These are phyloP conservation scores for Cyprinella venusta DNA, from an alignment of 2,797 vertebrate genomes.

Conservation along the genomic window DNA sequence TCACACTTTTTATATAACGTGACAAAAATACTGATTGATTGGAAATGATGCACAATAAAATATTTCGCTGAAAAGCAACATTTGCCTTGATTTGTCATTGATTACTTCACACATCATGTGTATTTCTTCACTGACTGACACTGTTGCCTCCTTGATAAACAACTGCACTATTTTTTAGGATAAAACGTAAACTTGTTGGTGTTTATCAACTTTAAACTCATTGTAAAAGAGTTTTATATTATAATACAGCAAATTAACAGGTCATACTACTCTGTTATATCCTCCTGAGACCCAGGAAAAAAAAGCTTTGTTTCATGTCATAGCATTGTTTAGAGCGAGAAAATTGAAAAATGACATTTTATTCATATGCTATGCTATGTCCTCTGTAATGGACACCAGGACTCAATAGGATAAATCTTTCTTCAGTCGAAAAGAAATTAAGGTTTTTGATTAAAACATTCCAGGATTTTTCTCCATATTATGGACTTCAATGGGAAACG, in stretches of 20 bases:
- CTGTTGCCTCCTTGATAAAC: neutral
- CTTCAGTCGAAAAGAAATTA: no score
- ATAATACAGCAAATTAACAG: neutral
- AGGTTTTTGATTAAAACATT: no score
- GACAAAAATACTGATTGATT: neutral
- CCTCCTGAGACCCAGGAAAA: no score
- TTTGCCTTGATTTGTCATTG: neutral
- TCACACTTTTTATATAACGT: neutral
- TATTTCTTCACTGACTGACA: neutral
- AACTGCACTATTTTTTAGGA: neutral
- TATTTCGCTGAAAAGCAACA: neutral
- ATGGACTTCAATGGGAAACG: no score
- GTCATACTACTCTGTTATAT: no score
- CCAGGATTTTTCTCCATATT: no score
- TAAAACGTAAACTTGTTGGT: neutral
- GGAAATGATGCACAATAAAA: slow-evolving; percentile 24
- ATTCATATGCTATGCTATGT: no score
- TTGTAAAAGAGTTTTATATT: neutral
- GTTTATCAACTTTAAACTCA: neutral
- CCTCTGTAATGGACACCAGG: no score
- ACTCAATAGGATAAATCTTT: no score
- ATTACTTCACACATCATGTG: neutral
- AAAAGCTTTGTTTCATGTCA: no score
- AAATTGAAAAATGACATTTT: no score
- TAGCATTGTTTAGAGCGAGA: no score